Evolutionary conservation across 2,113 vertebrate genomes (phyloP), one percentile per base, ranked within the genome.

Genomic region (Neolamprologus modestus): DNA sequence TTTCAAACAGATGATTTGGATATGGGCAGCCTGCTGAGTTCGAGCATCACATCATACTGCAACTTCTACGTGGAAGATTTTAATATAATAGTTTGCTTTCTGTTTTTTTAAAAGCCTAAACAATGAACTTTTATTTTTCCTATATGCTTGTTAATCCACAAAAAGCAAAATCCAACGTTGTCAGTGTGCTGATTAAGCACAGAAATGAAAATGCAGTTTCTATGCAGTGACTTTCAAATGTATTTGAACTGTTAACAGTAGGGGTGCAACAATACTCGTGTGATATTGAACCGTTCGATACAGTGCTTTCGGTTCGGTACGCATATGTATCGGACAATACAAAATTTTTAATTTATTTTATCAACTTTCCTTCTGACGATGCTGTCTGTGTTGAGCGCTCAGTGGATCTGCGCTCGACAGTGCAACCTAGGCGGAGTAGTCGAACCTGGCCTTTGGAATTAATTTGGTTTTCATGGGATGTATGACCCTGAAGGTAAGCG

Each of bases 61-160:
- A 47, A 47, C 40, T 28, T 47, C 6, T 47, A 17, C 3, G 0
- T 35, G 31, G 17, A 1, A 35, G 17, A 33, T 19, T 63, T 63
- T 33, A 63, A 63, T 33, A 63, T 33, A 61, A 26, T 42, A 45
- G 4, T 71, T 71, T 71, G n/a, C 5, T 24, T 71, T 68, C 63
- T 68, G 33, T 21, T 8, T 21, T 68, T 21, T 68, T 8, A 8
- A 40, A 68, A 40, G 33, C 19, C 19, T 37, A 21, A 37, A 40
- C 5, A 6, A 42, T 42, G 0, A 9, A 14, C 3, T 1, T 76
- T 47, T 28, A 10, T 47, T 76, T 17, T 17, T 7, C 12, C 13
- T 45, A 28, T 11, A 26, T 11, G 37, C 5, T 45, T 26, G 21
- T 45, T 47, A 73, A 47, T 16, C 40, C 21, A 47, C 40, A 76